phyloP scores from a whole-genome alignment of 2,888 invertebrate species.

The Corythucha ciliata region DNA sequence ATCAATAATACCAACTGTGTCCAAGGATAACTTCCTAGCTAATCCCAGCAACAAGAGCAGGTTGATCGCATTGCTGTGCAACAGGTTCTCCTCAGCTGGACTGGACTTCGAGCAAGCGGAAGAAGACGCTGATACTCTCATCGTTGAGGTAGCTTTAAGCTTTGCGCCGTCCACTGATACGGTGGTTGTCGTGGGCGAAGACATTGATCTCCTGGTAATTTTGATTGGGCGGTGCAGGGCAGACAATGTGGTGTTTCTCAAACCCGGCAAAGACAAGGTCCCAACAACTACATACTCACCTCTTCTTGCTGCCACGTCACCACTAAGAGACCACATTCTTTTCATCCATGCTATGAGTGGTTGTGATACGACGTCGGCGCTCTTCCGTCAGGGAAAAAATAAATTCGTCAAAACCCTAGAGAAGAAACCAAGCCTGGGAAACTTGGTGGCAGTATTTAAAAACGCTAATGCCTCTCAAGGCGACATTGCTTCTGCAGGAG shows the following conservation, averaged over 20 bases:
- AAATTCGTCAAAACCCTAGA: no score
- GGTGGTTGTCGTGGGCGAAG: no score
- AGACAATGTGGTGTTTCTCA: conserved; percentile 7
- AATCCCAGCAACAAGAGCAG: not conserved
- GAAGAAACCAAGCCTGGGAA: no score
- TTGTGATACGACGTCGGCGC: no score
- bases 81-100: not conserved
- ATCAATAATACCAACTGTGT: conserved; percentile 1
- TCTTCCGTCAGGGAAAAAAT: no score
- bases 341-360: no score
- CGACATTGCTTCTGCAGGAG: no score
- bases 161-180: not conserved
- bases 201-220: conserved; percentile 8
- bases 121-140: not conserved
- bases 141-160: not conserved
- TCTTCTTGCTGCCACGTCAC: no score
- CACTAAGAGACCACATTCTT: no score
- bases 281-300: no score
- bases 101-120: not conserved
- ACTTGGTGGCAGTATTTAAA: no score
- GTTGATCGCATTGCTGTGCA: not conserved
- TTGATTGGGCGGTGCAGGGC: not conserved
- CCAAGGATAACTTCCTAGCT: conserved; percentile 1
- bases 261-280: conserved; percentile 5
- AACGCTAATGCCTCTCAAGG: no score